phyloP scores from a whole-genome alignment of 2,888 invertebrate genomes.

The Epicampocera succincta region DNA sequence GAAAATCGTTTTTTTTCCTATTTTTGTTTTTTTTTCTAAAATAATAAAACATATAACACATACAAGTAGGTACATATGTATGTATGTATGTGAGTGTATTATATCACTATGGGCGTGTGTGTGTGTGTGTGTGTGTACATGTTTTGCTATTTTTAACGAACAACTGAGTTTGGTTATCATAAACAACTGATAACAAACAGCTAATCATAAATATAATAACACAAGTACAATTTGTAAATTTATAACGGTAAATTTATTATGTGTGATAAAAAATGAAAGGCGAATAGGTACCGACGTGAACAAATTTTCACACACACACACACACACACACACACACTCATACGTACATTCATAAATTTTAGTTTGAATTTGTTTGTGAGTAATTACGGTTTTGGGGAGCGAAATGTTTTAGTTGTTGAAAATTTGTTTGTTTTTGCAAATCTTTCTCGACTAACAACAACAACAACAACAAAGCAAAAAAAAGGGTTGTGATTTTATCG shows the following conservation, averaged over 20 bases:
- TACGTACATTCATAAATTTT: background rate
- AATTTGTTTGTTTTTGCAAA: too few relatives aligned
- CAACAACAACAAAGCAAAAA: too few relatives aligned
- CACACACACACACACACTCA: too few relatives aligned
- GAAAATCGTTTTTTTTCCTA: background rate
- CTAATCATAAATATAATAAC: background rate
- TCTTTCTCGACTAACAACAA: too few relatives aligned
- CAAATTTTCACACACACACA: background rate
- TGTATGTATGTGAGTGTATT: background rate
- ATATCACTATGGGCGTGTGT: background rate
- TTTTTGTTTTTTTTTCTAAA: background rate
- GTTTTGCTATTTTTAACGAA: conserved; percentile 22
- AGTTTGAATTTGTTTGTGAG: background rate
- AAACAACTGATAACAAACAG: conserved; percentile 36
- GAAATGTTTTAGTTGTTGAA: too few relatives aligned
- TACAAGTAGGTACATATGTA: too few relatives aligned
- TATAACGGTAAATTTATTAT: conserved; percentile 42
- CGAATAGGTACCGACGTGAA: background rate
- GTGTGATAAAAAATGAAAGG: background rate
- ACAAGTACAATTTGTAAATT: conserved; percentile 11
- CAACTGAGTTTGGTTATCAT: background rate
- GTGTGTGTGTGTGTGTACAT: background rate
- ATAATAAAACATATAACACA: background rate
- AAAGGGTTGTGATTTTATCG: too few relatives aligned
- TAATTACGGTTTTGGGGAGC: too few relatives aligned